These are phyloP conservation scores for Patella depressa DNA, from an alignment of 2,888 invertebrate genomes.

Conservation along the genomic window DNA sequence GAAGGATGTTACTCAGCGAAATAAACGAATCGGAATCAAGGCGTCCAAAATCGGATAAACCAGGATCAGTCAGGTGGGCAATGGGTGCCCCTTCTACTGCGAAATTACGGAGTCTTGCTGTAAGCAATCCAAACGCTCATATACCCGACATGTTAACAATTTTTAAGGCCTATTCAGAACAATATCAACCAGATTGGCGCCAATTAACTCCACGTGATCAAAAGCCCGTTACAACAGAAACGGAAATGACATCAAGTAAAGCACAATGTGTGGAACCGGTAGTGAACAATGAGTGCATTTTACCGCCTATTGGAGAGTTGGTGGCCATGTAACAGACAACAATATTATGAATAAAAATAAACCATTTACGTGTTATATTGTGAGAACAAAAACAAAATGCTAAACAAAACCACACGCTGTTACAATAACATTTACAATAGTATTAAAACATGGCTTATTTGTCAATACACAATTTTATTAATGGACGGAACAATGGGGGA, in stretches of 20 bases:
- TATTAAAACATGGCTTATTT: no score
- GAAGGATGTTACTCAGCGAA: constrained; percentile 51
- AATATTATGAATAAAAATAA: not conserved
- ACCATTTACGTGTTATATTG: not conserved
- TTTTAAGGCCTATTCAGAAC: constrained; percentile 64
- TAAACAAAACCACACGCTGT: no score
- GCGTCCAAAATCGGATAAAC: constrained; percentile 38
- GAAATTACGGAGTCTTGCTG: constrained; percentile 52
- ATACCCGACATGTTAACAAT: constrained; percentile 55
- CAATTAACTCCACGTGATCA: constrained; percentile 16
- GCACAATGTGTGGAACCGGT: no score
- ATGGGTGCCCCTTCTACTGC: constrained; percentile 55
- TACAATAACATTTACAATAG: no score
- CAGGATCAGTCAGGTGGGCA: constrained; percentile 18
- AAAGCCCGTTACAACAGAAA: not conserved
- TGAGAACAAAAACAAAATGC: not conserved
- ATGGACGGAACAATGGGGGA: no score
- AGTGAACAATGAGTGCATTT: no score
- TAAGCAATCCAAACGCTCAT: constrained; percentile 39
- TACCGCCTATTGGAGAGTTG: no score
- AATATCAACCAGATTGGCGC: constrained; percentile 57
- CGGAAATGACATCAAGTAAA: not conserved
- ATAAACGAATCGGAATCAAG: constrained; percentile 45
- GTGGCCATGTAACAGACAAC: not conserved
- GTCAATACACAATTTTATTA: no score